phyloP scores from a whole-genome alignment of 2,888 invertebrate species.

The Sycophila texana region DNA sequence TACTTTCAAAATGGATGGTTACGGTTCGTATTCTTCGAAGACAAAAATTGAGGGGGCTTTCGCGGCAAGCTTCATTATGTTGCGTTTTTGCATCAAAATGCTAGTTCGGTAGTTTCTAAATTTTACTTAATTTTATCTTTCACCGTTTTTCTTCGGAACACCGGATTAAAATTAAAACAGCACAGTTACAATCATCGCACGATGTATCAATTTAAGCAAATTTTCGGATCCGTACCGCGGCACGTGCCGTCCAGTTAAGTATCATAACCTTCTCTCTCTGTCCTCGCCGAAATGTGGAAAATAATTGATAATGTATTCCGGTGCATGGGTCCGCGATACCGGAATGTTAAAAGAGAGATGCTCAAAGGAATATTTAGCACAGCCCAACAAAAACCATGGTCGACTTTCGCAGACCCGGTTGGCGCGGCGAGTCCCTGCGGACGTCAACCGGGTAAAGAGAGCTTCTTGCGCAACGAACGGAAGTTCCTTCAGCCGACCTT shows the following conservation, averaged over 20 bases:
- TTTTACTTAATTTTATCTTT: not conserved
- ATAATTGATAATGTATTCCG: constrained; percentile 26
- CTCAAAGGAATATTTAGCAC: not conserved
- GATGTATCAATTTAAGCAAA: constrained; percentile 66
- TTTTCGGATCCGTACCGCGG: constrained; percentile 59
- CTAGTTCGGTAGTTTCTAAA: not conserved
- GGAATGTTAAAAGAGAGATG: constrained; percentile 22
- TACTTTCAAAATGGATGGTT: too few relatives aligned
- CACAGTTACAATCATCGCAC: not conserved
- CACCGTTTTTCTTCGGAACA: not conserved
- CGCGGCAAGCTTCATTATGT: not conserved
- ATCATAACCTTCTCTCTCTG: constrained; percentile 31
- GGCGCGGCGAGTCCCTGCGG: constrained; percentile 2
- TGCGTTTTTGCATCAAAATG: not conserved
- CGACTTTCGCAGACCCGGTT: constrained; percentile 29
- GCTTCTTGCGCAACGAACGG: not conserved
- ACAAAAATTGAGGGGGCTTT: not conserved
- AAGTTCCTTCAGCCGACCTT: not conserved
- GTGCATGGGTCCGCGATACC: not conserved
- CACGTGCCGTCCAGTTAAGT: constrained; percentile 58
- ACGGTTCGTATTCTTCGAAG: not conserved
- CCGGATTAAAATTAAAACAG: not conserved
- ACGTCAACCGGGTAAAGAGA: not conserved
- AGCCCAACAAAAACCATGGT: not conserved
- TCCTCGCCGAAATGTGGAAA: not conserved